phyloP scores from a whole-genome alignment of 1,140 invertebrate genomes.

The Physella acuta region DNA sequence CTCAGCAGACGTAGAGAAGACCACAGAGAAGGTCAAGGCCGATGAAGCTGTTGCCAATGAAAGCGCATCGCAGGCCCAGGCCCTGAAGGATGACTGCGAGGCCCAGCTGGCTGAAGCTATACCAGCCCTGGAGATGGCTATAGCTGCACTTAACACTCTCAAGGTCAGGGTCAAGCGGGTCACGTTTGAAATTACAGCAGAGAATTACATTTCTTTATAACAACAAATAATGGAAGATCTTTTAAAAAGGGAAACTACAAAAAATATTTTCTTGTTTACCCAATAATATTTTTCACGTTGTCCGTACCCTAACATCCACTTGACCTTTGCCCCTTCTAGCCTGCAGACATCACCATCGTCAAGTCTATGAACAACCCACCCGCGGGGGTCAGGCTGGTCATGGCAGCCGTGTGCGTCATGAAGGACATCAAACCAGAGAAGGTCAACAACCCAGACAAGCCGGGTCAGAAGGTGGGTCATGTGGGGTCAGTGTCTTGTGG shows the following conservation, averaged over 20 bases:
- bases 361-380: constrained; percentile 62
- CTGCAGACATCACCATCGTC: constrained; percentile 60
- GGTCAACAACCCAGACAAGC: constrained; percentile 63
- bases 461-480: constrained; percentile 69
- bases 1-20: constrained; percentile 54
- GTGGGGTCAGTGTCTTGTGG: not conserved
- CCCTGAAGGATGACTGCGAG: constrained; percentile 71
- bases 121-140: constrained; percentile 59
- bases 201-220: too few relatives aligned
- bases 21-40: constrained; percentile 52
- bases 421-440: constrained; percentile 60
- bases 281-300: too few relatives aligned
- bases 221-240: too few relatives aligned
- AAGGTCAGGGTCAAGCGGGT: constrained; percentile 53
- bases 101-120: constrained; percentile 60
- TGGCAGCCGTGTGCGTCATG: constrained; percentile 62
- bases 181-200: too few relatives aligned
- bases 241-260: too few relatives aligned
- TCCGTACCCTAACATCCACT: too few relatives aligned
- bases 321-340: too few relatives aligned
- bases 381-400: constrained; percentile 59
- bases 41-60: constrained; percentile 61
- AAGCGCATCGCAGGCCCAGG: constrained; percentile 67
- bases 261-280: too few relatives aligned
- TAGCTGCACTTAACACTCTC: constrained; percentile 59